Conservation (phyloP, 2,113 vertebrate species). For the Thomomys bottae region DNA sequence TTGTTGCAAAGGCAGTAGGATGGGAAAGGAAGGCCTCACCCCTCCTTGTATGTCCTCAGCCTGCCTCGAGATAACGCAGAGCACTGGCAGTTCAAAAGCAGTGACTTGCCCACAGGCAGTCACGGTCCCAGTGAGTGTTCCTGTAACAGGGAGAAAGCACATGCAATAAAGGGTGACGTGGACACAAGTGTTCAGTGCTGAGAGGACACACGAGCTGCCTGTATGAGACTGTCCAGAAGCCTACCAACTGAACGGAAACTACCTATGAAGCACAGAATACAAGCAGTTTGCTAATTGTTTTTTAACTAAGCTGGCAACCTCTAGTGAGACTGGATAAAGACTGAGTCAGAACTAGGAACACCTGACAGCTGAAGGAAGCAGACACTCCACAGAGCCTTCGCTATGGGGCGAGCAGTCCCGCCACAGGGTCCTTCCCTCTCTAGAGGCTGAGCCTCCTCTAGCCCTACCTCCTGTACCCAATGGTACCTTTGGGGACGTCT, state of each 20-base stretch:
- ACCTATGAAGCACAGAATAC: background rate
- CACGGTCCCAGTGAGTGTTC: background rate
- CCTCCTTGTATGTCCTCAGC: background rate
- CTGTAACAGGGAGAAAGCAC: background rate
- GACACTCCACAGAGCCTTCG: background rate
- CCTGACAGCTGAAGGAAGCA: background rate
- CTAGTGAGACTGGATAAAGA: background rate
- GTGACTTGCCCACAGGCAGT: background rate
- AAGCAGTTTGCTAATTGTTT: background rate
- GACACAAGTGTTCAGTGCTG: background rate
- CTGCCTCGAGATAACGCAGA: background rate
- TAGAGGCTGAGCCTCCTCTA: background rate
- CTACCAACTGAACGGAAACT: background rate
- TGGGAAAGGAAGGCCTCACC: background rate
- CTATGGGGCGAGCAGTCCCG: background rate
- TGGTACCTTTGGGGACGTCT: background rate
- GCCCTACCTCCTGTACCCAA: accelerated
- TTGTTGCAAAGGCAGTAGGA: background rate
- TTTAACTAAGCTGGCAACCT: background rate
- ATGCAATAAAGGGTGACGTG: background rate
- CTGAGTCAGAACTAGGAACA: background rate
- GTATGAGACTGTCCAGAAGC: background rate
- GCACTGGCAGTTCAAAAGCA: background rate
- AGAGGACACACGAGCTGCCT: background rate
- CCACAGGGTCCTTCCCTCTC: accelerated